Conservation (phyloP, 1,140 invertebrate genomes). For the Drosophila melanica region DNA sequence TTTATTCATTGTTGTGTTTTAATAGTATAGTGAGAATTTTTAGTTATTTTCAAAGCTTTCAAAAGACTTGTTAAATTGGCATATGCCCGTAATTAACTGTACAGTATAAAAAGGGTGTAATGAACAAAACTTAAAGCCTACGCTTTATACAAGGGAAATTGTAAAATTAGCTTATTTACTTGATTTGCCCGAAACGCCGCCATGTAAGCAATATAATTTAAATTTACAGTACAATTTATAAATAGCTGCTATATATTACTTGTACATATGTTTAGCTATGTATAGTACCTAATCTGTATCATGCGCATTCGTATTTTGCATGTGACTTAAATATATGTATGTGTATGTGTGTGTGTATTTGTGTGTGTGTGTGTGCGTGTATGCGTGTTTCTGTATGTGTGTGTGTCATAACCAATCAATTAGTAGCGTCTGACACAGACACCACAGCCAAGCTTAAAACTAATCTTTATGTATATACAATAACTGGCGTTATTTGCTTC, state of each 20-base stretch:
- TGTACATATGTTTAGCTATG: slow-evolving; percentile 57
- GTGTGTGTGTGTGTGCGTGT: slow-evolving; percentile 25
- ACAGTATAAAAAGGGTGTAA: slow-evolving; percentile 48
- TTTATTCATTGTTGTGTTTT: slow-evolving; percentile 29
- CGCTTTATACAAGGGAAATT: slow-evolving; percentile 62
- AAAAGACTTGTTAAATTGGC: slow-evolving; percentile 49
- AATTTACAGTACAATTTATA: slow-evolving; percentile 64
- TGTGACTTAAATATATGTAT: not conserved
- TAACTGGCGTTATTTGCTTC: slow-evolving; percentile 15
- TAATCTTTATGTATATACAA: slow-evolving; percentile 65
- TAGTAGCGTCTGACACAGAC: slow-evolving; percentile 34
- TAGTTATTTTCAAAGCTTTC: slow-evolving; percentile 73
- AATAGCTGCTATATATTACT: slow-evolving; percentile 69
- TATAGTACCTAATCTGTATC: slow-evolving; percentile 37
- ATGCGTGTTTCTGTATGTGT: slow-evolving; percentile 40
- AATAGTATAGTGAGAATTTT: slow-evolving; percentile 77
- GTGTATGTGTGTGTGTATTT: slow-evolving; percentile 21
- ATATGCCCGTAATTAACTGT: slow-evolving; percentile 38
- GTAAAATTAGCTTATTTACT: slow-evolving; percentile 51
- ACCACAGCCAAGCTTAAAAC: slow-evolving; percentile 57
- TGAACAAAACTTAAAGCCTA: slow-evolving; percentile 54
- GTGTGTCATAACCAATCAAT: slow-evolving; percentile 26
- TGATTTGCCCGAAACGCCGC: slow-evolving; percentile 38
- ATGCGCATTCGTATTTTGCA: slow-evolving; percentile 5
- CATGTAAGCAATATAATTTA: slow-evolving; percentile 40